Evolutionary conservation across 1,140 invertebrate genomes (phyloP).

Genomic region (Mylabris phalerata): DNA sequence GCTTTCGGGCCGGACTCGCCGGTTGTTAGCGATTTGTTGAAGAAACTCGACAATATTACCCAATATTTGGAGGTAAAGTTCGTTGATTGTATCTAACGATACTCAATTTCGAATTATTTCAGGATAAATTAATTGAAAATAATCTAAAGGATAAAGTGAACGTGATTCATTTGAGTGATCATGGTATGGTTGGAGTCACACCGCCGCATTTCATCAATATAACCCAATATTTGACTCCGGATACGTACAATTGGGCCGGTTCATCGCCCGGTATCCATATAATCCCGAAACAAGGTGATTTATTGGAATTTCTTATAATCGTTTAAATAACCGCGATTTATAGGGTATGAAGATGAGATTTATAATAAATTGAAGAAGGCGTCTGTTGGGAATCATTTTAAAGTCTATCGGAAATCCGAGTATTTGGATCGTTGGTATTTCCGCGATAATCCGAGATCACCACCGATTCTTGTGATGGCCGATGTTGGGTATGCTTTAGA

Average conservation of each 20-base stretch:
- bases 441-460: constrained; percentile 51
- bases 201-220: constrained; percentile 52
- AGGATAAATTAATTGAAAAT: neutral
- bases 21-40: constrained; percentile 42
- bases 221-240: constrained; percentile 46
- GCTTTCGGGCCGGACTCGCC: constrained; percentile 42
- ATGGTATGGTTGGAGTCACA: constrained; percentile 59
- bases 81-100: neutral
- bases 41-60: constrained; percentile 51
- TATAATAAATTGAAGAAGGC: constrained; percentile 48
- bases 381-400: constrained; percentile 44
- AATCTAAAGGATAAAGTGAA: constrained; percentile 48
- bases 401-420: constrained; percentile 52
- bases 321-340: constrained; percentile 10
- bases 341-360: constrained; percentile 45
- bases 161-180: constrained; percentile 66
- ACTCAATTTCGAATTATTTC: too few species aligned
- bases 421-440: constrained; percentile 54
- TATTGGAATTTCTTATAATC: too few species aligned
- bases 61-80: constrained; percentile 42
- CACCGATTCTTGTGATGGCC: constrained; percentile 51
- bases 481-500: constrained; percentile 54
- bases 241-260: constrained; percentile 45
- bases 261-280: constrained; percentile 48
- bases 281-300: constrained; percentile 46